Conservation (phyloP, 2,113 vertebrate species). For the Cryptotis parvus region DNA sequence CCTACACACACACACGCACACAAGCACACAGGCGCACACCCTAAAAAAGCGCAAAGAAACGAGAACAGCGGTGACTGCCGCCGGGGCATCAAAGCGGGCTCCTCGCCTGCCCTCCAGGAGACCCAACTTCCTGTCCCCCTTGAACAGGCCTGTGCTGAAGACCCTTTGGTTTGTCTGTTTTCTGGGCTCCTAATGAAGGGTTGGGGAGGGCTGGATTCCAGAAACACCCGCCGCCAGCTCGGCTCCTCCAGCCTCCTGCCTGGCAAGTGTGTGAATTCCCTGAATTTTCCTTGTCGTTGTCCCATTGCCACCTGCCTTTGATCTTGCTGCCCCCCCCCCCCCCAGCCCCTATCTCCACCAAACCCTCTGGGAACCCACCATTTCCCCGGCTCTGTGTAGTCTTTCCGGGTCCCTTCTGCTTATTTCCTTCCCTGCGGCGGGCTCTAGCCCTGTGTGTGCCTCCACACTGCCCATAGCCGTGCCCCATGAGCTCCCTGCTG, state of each 20-base stretch:
- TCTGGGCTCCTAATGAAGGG: conserved; percentile 9
- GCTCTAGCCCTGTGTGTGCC: background rate
- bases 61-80: conserved; percentile 24
- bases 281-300: background rate
- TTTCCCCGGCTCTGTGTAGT: background rate
- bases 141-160: background rate
- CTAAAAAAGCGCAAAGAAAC: conserved; percentile 56
- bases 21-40: background rate
- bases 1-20: background rate
- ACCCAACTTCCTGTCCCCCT: conserved; percentile 11
- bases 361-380: too few relatives aligned
- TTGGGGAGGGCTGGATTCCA: background rate
- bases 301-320: accelerated
- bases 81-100: conserved; percentile 41
- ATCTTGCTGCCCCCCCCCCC: background rate
- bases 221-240: conserved; percentile 12
- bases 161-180: conserved; percentile 31
- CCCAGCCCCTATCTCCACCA: background rate
- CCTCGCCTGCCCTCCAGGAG: background rate
- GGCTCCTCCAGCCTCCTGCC: background rate
- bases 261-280: background rate
- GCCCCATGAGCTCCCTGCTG: background rate
- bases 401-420: background rate
- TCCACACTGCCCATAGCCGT: too few relatives aligned
- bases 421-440: too few relatives aligned